Evolutionary conservation across 2,113 vertebrate genomes (phyloP).

Genomic region (Anthoscopus minutus): DNA sequence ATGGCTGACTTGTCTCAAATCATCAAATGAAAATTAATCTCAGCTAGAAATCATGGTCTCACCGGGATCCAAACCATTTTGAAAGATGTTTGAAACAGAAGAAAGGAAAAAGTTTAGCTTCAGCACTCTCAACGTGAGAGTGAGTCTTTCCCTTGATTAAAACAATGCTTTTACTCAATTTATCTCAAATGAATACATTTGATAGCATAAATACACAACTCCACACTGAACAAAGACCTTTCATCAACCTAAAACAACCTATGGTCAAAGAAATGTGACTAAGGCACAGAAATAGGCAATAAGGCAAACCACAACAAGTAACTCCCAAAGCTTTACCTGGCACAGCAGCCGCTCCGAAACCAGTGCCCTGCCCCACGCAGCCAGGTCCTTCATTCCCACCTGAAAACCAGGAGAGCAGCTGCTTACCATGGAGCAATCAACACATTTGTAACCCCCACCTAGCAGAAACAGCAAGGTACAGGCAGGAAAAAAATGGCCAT

Average conservation of each 20-base stretch:
- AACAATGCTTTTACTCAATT: background rate
- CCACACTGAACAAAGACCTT: background rate
- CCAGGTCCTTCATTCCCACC: background rate
- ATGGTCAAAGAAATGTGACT: background rate
- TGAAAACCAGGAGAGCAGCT: background rate
- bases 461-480: background rate
- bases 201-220: background rate
- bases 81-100: background rate
- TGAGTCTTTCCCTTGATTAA: background rate
- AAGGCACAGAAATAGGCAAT: background rate
- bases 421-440: background rate
- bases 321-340: background rate
- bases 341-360: background rate
- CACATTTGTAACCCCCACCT: rapidly evolving
- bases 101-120: background rate
- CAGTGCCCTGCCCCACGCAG: background rate
- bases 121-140: background rate
- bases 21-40: background rate
- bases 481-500: background rate
- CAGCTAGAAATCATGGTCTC: background rate
- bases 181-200: background rate
- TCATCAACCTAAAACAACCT: background rate
- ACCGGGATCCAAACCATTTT: background rate
- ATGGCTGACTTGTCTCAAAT: background rate
- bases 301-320: rapidly evolving